These are phyloP conservation scores for Tragelaphus scriptus DNA, from an alignment of 2,113 vertebrate genomes.

Conservation along the genomic window DNA sequence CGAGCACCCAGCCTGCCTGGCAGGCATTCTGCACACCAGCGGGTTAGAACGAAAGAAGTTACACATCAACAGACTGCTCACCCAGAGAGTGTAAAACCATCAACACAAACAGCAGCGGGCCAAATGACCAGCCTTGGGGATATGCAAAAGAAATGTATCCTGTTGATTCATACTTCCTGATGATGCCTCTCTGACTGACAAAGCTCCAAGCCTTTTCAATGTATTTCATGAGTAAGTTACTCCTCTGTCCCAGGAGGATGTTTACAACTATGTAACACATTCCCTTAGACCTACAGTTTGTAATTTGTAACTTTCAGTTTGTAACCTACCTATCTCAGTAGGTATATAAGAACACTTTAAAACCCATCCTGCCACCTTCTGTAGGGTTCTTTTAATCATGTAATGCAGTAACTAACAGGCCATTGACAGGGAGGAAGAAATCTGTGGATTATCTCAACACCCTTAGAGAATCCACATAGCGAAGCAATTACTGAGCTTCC, in stretches of 20 bases:
- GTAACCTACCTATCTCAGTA: background rate
- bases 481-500: background rate
- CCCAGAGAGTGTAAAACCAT: constrained; percentile 58
- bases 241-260: background rate
- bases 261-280: constrained; percentile 37
- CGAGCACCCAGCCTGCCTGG: background rate
- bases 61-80: background rate
- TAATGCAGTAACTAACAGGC: background rate
- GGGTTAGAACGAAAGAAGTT: background rate
- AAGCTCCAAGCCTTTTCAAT: constrained; percentile 16
- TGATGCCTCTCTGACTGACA: constrained; percentile 31
- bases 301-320: background rate
- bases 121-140: constrained; percentile 59
- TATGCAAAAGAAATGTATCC: constrained; percentile 68
- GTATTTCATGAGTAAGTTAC: constrained; percentile 53
- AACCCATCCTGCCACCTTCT: background rate
- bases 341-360: background rate
- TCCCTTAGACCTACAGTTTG: background rate
- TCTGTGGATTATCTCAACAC: background rate
- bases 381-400: background rate
- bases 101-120: constrained; percentile 59
- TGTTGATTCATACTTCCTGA: constrained; percentile 80
- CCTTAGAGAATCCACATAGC: background rate
- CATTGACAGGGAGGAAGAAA: constrained; percentile 1
- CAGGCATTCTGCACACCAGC: background rate